These are phyloP conservation scores for Phoxinus phoxinus DNA, from an alignment of 2,113 vertebrate genomes.

Conservation along the genomic window DNA sequence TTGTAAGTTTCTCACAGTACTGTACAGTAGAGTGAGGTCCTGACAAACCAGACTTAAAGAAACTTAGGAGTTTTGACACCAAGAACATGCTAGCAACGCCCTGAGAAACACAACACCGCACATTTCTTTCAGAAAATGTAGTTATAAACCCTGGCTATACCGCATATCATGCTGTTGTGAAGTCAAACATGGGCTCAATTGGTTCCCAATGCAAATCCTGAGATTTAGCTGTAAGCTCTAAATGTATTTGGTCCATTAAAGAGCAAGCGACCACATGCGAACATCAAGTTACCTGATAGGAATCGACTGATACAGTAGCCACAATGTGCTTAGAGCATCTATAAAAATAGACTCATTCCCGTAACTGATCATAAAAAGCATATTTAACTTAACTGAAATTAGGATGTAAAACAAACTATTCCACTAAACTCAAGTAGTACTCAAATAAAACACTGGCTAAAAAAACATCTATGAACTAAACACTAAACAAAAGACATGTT, in stretches of 20 bases:
- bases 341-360: not conserved
- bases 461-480: not conserved
- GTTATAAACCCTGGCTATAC: not conserved
- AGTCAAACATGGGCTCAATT: not conserved
- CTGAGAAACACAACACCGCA: not conserved
- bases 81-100: not conserved
- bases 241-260: not conserved
- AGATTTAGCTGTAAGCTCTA: not conserved
- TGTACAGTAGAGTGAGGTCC: too few species aligned
- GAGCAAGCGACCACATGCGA: not conserved
- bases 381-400: not conserved
- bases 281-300: not conserved
- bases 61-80: not conserved
- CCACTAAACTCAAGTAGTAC: not conserved
- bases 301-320: not conserved
- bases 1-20: not conserved
- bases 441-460: not conserved
- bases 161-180: not conserved
- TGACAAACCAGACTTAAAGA: not conserved
- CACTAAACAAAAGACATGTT: not conserved
- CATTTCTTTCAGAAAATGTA: not conserved
- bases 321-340: not conserved
- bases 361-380: not conserved
- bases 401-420: not conserved
- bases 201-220: not conserved